Conservation (phyloP, 37 sponge, comb jelly and placozoan genomes). For the Beroe ovata region DNA sequence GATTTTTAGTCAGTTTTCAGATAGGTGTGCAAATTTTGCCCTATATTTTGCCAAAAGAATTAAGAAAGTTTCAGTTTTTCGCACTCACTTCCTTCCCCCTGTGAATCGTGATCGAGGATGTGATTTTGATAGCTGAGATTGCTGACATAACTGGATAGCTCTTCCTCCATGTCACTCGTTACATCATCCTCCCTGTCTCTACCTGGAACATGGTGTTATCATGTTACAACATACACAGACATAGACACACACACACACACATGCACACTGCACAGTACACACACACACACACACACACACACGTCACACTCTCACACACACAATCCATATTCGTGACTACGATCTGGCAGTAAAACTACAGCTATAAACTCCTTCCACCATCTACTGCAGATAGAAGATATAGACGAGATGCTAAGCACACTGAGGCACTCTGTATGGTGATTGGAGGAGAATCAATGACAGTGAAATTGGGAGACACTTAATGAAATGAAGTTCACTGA, state of each 20-base stretch:
- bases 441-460: background rate
- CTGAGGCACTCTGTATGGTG: background rate
- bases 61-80: no score
- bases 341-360: no score
- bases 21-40: no score
- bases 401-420: background rate
- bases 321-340: no score
- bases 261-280: no score
- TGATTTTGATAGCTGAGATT: constrained; percentile 38
- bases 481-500: no score
- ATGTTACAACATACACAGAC: background rate
- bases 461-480: background rate
- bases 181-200: background rate
- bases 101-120: constrained; percentile 25
- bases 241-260: no score
- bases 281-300: background rate
- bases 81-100: constrained; percentile 52
- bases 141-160: constrained; percentile 53
- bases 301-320: background rate
- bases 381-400: background rate
- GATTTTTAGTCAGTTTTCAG: no score
- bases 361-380: no score
- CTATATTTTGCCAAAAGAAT: no score
- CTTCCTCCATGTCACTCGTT: constrained; percentile 50
- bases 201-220: constrained; percentile 1